phyloP scores from a whole-genome alignment of 2,113 vertebrate genomes.

The Oenanthe oenanthe region DNA sequence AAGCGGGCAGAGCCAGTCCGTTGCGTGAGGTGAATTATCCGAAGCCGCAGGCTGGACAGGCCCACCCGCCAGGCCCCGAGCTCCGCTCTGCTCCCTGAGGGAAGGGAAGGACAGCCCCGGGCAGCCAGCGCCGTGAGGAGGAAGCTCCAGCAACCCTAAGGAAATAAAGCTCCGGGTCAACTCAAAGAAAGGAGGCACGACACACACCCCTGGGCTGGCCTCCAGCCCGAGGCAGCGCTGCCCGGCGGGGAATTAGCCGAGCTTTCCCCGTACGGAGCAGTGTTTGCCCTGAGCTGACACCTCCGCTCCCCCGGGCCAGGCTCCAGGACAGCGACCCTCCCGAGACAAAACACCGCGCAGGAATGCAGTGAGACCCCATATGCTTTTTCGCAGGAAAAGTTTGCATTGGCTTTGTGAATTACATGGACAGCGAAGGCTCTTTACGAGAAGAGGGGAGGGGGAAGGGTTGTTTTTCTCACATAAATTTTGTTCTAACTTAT shows the following conservation, averaged over 20 bases:
- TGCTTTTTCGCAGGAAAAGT: background rate
- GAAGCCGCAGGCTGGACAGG: background rate
- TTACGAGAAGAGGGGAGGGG: background rate
- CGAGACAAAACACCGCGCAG: background rate
- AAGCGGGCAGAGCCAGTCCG: background rate
- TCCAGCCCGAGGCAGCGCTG: background rate
- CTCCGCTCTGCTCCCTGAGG: background rate
- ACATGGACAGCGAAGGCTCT: background rate
- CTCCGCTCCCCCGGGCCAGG: background rate
- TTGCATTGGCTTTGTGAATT: background rate
- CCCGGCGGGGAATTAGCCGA: background rate
- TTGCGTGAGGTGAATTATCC: background rate
- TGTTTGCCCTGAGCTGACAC: background rate
- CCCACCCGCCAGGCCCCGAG: background rate
- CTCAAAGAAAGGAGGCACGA: background rate
- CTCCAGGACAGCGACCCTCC: background rate
- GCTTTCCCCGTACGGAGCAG: background rate
- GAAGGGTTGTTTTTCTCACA: background rate
- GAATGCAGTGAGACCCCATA: accelerated
- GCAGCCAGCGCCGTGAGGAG: background rate
- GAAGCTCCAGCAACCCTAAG: background rate
- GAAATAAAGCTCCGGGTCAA: background rate
- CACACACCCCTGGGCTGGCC: background rate
- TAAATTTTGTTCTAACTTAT: constrained; percentile 2
- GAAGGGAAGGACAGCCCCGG: background rate